Evolutionary conservation across 2,113 vertebrate species (phyloP).

Genomic region (Perognathus longimembris): DNA sequence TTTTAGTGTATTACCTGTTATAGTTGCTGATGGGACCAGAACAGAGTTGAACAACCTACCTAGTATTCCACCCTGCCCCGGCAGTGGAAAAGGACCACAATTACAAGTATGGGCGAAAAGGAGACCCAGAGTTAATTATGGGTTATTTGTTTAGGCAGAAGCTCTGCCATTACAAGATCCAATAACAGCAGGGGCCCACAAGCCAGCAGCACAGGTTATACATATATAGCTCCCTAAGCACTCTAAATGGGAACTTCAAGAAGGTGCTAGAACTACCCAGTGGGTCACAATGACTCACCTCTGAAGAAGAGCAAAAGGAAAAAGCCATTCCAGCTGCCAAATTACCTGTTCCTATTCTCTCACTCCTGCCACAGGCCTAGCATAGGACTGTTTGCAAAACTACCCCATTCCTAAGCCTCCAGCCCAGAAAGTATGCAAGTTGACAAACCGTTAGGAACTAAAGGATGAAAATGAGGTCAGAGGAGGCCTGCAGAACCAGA

Average conservation of each 20-base stretch:
- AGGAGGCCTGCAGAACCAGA: background rate
- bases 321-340: background rate
- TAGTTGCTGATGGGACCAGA: background rate
- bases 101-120: constrained; percentile 12
- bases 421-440: background rate
- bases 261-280: constrained; percentile 53
- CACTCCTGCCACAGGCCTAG: background rate
- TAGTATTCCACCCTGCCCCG: background rate
- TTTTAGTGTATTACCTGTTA: background rate
- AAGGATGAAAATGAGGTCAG: constrained; percentile 11
- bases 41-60: background rate
- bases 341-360: background rate
- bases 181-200: background rate
- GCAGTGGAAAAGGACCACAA: constrained; percentile 12
- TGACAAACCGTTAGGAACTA: constrained; percentile 15
- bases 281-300: background rate
- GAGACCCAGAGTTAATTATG: constrained; percentile 4
- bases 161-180: background rate
- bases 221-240: constrained; percentile 5
- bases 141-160: constrained; percentile 31
- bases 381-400: rapidly evolving
- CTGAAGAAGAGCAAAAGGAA: constrained; percentile 15
- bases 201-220: constrained; percentile 27
- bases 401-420: background rate
- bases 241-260: background rate